Evolutionary conservation across 2,797 vertebrate species (phyloP).

Genomic region (Xenopus petersii): DNA sequence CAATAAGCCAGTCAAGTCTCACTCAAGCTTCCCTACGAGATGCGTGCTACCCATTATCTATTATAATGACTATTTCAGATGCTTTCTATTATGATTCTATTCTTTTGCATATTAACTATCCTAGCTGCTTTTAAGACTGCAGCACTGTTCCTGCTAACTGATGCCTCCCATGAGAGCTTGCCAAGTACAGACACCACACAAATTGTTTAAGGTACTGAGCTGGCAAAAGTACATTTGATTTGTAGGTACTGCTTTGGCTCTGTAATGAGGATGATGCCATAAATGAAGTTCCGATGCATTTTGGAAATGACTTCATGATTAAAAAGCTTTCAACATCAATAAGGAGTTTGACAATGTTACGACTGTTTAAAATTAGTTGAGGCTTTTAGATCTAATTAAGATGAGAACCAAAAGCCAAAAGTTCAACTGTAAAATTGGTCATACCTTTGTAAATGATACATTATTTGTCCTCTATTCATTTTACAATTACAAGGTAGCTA

Average conservation of each 20-base stretch:
- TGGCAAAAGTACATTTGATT: slow-evolving; percentile 22
- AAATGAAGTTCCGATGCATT: slow-evolving; percentile 13
- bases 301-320: slow-evolving; percentile 21
- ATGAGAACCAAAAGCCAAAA: not conserved
- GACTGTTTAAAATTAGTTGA: not conserved
- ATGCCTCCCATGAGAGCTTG: slow-evolving; percentile 7
- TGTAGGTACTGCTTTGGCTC: slow-evolving; percentile 11
- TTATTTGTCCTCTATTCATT: too few relatives aligned
- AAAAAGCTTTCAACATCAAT: slow-evolving; percentile 26
- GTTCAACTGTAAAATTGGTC: not conserved
- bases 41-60: too few relatives aligned
- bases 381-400: not conserved
- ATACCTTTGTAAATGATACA: too few relatives aligned
- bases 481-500: too few relatives aligned
- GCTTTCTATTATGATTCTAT: too few relatives aligned
- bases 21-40: too few relatives aligned
- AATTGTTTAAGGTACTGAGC: slow-evolving; percentile 18
- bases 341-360: not conserved
- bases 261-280: not conserved
- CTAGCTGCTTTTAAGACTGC: not conserved
- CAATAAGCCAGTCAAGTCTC: too few relatives aligned
- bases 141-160: not conserved
- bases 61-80: too few relatives aligned
- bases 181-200: slow-evolving; percentile 11
- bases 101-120: too few relatives aligned